Evolutionary conservation across 2,888 invertebrate genomes (phyloP), one percentile per base, ranked within the genome.

Genomic region (Temnothorax rugatulus): DNA sequence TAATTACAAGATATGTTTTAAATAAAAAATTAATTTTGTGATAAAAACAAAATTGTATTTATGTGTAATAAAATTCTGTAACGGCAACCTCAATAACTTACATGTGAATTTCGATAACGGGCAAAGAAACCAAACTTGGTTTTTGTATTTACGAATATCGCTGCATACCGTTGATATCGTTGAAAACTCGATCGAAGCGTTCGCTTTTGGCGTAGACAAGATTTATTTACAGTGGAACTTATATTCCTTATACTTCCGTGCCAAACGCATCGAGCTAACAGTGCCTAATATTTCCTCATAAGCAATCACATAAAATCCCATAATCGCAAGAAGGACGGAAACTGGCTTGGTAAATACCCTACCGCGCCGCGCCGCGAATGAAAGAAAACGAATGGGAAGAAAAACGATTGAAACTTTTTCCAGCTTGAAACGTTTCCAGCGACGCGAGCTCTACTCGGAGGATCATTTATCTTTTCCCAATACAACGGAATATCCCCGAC

Each of bases 381-480:
- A 57, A 77, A 77, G 77, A 77, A 66, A 83, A 77, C 66, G 66
- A 77, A 68, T 66, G 77, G 66, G 18, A 83, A 41, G 66, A 66
- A 77, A 82, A 75, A 81, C 79, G 79, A 81, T 81, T 59, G 44
- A 38, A 81, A 81, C 73, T 81, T 81, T 81, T 81, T 73, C 73
- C 73, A 73, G 73, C 57, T 81, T 81, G 59, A 81, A 81, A 73
- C 47, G 73, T 73, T 81, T 81, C 73, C 79, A 73, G 57, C 79
- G 69, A 71, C 44, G 79, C 71, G 38, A 50, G 44, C 69, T 57
- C 68, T 41, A 25, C 25, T 5, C 34, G 63, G 71, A 71, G 44
- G 38, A 81, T 81, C 79, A 81, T 81, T 81, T 81, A 81, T 81
- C 79, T 81, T 81, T 73, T 73, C 79, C 34, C 79, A n/a, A 81